Conservation (phyloP, 2,113 vertebrate species). For the Varanus komodoensis region DNA sequence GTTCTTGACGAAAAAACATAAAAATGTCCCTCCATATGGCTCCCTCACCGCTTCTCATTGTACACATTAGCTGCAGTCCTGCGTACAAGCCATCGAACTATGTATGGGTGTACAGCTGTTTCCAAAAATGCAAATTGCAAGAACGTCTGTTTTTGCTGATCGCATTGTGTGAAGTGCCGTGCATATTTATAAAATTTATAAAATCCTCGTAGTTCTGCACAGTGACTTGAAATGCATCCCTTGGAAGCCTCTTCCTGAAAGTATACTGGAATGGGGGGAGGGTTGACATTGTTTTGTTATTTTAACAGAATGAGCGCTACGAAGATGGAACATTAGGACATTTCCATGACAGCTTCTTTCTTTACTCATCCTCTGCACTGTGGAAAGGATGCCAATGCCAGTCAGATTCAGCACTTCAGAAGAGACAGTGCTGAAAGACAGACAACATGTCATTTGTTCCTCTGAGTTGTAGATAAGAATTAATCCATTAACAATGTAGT, state of each 20-base stretch:
- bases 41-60: background rate
- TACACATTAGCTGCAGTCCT: background rate
- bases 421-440: background rate
- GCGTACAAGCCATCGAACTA: background rate
- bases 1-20: background rate
- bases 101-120: background rate
- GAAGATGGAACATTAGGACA: slow-evolving; percentile 3
- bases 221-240: background rate
- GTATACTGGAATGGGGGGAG: background rate
- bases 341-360: slow-evolving; percentile 20
- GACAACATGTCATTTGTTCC: background rate
- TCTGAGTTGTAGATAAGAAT: background rate
- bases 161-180: background rate
- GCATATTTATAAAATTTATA: background rate
- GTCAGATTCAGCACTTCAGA: background rate
- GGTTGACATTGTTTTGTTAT: background rate
- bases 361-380: background rate
- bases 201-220: background rate
- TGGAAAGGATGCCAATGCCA: slow-evolving; percentile 5
- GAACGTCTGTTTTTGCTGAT: background rate
- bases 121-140: background rate
- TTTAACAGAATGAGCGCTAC: background rate
- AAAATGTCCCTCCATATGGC: background rate
- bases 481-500: background rate
- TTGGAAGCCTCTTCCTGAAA: slow-evolving; percentile 5